Percentiles rank a stretch among this genome's conserved stretches.
Conservation (phyloP, 2,797 vertebrate species). For the Sternotherus odoratus region DNA sequence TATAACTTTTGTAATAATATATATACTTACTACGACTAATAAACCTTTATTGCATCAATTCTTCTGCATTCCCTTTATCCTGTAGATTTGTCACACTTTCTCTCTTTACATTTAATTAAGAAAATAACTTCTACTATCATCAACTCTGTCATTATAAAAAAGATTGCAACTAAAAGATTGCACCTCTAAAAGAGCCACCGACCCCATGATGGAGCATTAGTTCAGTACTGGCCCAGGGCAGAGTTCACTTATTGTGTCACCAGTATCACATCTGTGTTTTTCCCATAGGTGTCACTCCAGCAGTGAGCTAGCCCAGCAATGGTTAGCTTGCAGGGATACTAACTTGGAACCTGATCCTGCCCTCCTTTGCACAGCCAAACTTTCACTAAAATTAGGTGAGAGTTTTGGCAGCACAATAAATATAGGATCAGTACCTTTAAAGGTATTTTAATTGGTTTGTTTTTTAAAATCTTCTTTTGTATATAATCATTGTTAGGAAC, state of each 20-base stretch:
- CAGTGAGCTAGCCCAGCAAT: not conserved
- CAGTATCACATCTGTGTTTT: not conserved
- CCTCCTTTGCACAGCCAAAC: not conserved
- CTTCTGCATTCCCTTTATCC: not conserved
- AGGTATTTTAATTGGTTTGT: not conserved
- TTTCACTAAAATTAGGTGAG: not conserved
- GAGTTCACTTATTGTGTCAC: not conserved
- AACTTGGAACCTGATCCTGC: not conserved
- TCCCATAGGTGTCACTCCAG: not conserved
- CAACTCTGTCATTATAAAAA: not conserved
- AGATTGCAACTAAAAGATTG: not conserved
- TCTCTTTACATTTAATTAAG: not conserved
- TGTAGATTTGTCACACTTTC: not conserved
- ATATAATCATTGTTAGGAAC: not conserved
- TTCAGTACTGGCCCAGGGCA: not conserved
- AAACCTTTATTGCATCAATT: not conserved
- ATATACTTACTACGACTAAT: not conserved
- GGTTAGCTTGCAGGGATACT: not conserved
- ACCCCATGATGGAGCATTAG: not conserved
- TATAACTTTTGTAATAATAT: not conserved
- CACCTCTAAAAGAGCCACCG: not conserved
- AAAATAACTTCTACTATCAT: not conserved
- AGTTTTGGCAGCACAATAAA: rapidly evolving
- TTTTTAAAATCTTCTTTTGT: not conserved
- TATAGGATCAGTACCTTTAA: not conserved